Evolutionary conservation across 2,113 vertebrate genomes (phyloP).

Genomic region (Artemisiospiza belli): DNA sequence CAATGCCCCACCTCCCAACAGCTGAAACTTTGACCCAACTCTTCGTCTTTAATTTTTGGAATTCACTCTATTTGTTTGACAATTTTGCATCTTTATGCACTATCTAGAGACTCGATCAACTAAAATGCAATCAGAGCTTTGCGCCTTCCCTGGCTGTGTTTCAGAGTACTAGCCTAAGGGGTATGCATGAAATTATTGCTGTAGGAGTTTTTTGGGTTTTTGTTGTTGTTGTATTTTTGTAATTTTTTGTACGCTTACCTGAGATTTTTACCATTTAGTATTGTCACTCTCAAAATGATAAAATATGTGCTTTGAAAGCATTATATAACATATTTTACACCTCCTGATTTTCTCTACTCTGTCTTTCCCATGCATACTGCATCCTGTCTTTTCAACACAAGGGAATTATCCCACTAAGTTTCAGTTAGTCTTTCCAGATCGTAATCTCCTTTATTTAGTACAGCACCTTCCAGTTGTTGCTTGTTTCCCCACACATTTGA

Average conservation of each 20-base stretch:
- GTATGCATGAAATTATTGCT: background rate
- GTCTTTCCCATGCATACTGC: constrained; percentile 6
- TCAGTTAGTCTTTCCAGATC: constrained; percentile 52
- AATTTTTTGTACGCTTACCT: background rate
- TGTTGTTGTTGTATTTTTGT: background rate
- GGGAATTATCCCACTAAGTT: constrained; percentile 42
- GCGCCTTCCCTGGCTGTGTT: background rate
- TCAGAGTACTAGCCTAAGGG: background rate
- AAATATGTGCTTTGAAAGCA: background rate
- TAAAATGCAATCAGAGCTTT: background rate
- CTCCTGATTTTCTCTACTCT: background rate
- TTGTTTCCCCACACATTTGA: constrained; percentile 49
- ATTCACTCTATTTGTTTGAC: background rate
- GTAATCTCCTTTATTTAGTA: constrained; percentile 45
- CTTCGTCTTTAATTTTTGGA: background rate
- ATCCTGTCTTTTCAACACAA: constrained; percentile 42
- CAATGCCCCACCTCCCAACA: background rate
- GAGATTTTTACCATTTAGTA: background rate
- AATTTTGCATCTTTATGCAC: background rate
- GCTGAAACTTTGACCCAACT: background rate
- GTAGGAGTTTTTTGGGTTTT: rapidly evolving
- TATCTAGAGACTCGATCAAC: background rate
- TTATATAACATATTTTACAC: background rate
- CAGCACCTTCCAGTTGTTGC: constrained; percentile 57
- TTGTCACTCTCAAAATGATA: background rate